phyloP scores from a whole-genome alignment of 2,113 vertebrate species.

The Hoplias malabaricus region DNA sequence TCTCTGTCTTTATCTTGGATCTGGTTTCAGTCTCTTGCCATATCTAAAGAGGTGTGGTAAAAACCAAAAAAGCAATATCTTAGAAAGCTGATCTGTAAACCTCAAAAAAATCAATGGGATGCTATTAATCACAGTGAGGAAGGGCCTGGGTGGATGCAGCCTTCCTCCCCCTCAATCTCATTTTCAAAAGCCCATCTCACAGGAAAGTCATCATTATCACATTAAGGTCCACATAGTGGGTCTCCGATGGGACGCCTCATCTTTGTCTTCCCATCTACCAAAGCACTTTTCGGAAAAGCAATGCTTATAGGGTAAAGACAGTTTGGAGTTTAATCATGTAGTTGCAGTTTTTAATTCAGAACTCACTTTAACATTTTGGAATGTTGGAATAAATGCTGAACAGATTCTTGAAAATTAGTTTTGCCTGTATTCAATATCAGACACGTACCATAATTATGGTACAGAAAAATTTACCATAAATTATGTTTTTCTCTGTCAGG shows the following conservation, averaged over 20 bases:
- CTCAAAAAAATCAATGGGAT: slow-evolving; percentile 49
- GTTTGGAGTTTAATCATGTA: background rate
- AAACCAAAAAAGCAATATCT: slow-evolving; percentile 28
- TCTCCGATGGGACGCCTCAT: slow-evolving; percentile 30
- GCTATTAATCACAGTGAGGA: slow-evolving; percentile 55
- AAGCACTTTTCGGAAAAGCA: slow-evolving; percentile 30
- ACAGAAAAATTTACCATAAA: too few relatives aligned
- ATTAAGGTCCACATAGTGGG: slow-evolving; percentile 57
- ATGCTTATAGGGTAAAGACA: background rate
- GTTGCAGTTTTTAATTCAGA: background rate
- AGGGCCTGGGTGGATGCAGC: slow-evolving; percentile 54
- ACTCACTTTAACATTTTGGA: too few relatives aligned
- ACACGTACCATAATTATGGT: too few relatives aligned
- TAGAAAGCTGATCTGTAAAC: slow-evolving; percentile 51
- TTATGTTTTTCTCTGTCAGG: too few relatives aligned
- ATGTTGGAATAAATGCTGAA: background rate
- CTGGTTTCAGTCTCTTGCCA: slow-evolving; percentile 34
- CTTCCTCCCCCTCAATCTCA: slow-evolving; percentile 66
- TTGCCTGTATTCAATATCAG: too few relatives aligned
- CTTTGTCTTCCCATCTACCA: slow-evolving; percentile 43
- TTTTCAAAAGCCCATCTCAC: slow-evolving; percentile 68
- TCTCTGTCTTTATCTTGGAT: slow-evolving; percentile 4
- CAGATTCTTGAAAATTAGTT: background rate
- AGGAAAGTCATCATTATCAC: slow-evolving; percentile 65
- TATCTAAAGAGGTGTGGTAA: slow-evolving; percentile 27